Base-by-base conservation (phyloP, 2,113 vertebrate genomes). In the Nansenia antarctica region DNA sequence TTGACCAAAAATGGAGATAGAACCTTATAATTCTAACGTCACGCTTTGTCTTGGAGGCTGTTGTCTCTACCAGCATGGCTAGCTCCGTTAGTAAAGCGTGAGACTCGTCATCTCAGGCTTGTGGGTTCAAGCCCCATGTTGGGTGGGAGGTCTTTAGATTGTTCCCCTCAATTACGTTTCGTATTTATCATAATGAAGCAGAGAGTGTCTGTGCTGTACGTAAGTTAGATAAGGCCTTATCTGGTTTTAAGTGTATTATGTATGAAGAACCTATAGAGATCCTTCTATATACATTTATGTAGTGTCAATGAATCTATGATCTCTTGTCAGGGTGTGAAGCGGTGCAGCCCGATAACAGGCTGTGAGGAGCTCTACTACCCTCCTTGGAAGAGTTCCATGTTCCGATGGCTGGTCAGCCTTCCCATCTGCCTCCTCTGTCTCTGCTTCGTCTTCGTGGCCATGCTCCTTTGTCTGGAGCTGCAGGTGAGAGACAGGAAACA, bases 401-500 rank as follows among this genome's bases (percentile, higher is more conserved):
- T 98, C 91, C 93, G 94, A 87, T 94, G 94, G 89, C 85, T 97
- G 30, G 95, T 98, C 86, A 98, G 97, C 89, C 88, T 98, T 35
- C 96, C 96, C 3, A 52, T 98, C 79, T 98, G 97, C 86, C 84
- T 98, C 70, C 73, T 93, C 84, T 97, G 96, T 83, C 95, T 99
- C 69, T 87, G 89, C 72, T 87, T 95, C 1, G 95, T 96, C 87
- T 99, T 99, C 90, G 83, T 98, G 34, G 91, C 95, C 73, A 98
- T 98, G 96, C 94, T 98, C 5, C 93, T 94, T 86, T 99, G 97
- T 89, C 93, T 98, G 86, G 95, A 97, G 88, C 92, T 99, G 81
- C 97, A 99, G 96, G 97, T 96, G 53, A 68, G 87, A 35, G 3
- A 34, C 9, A 20, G 9, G 8, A 1, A 22, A 61, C n/a, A n/a